A percentile compares a stretch with the other conserved stretches of the same genome.
phyloP scores from a whole-genome alignment of 2,113 vertebrate genomes.

The Heloderma charlesbogerti region DNA sequence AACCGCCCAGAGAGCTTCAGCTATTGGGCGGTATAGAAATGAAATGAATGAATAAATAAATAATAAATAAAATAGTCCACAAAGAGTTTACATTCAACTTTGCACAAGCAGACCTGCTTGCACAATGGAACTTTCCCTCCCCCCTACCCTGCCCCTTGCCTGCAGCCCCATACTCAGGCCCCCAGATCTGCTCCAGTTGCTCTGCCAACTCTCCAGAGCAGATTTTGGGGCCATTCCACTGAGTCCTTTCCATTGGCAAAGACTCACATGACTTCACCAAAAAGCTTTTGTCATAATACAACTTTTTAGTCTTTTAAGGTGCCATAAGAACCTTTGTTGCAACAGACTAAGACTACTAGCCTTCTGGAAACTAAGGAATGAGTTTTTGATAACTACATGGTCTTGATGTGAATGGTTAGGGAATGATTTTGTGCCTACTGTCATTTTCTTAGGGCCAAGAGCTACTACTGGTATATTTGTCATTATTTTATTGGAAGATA shows the following conservation, averaged over 20 bases:
- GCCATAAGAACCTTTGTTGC: background rate
- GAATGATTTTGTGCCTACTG: background rate
- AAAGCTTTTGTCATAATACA: background rate
- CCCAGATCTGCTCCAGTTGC: too few relatives aligned
- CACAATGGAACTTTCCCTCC: background rate
- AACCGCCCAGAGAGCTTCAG: too few relatives aligned
- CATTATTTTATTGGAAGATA: constrained; percentile 24
- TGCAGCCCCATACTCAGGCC: too few relatives aligned
- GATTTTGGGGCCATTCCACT: too few relatives aligned
- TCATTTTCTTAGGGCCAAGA: background rate
- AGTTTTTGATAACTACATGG: background rate
- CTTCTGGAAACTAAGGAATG: background rate
- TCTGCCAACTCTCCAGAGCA: too few relatives aligned
- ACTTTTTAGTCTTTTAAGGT: background rate
- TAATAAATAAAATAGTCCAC: too few relatives aligned
- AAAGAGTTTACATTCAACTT: background rate
- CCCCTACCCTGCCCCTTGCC: background rate
- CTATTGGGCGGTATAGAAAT: too few relatives aligned
- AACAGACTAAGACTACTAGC: background rate
- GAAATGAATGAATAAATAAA: too few relatives aligned
- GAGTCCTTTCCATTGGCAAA: too few relatives aligned
- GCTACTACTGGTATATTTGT: too few relatives aligned
- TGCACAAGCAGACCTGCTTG: background rate
- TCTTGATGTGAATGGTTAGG: background rate
- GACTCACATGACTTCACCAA: background rate